Evolutionary conservation across 1,140 invertebrate genomes (phyloP).

Genomic region (Drosophila kanapiae): DNA sequence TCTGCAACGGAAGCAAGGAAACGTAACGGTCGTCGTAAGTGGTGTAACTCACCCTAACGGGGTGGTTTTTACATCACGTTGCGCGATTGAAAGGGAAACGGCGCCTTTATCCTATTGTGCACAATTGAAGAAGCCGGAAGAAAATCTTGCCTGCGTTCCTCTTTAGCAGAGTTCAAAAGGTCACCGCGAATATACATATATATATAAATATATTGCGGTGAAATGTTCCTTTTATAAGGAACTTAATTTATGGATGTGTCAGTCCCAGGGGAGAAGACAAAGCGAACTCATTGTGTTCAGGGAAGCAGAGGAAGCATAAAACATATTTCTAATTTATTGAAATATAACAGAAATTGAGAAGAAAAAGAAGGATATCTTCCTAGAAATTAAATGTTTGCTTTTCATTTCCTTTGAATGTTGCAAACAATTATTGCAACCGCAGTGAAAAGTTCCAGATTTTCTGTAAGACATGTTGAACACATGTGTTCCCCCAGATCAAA

Average conservation of each 20-base stretch:
- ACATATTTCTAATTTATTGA: neutral
- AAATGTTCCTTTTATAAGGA: conserved; percentile 11
- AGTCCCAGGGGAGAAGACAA: conserved; percentile 44
- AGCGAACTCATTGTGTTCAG: conserved; percentile 40
- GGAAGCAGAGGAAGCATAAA: neutral
- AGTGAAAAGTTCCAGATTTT: conserved; percentile 15
- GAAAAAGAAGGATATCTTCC: neutral
- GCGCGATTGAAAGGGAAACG: neutral
- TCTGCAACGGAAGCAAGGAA: neutral
- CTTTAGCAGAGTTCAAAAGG: conserved; percentile 46
- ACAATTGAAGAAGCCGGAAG: conserved; percentile 44
- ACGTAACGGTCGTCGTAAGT: conserved; percentile 17
- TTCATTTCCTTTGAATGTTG: neutral
- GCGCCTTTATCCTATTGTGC: conserved; percentile 31
- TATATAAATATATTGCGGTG: neutral
- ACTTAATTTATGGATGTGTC: conserved; percentile 21
- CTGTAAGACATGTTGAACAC: conserved; percentile 62
- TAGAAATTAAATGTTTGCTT: neutral
- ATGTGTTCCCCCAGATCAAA: conserved; percentile 51
- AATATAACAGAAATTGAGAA: neutral
- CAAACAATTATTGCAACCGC: conserved; percentile 14
- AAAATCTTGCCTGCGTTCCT: conserved; percentile 21
- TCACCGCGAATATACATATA: conserved; percentile 22
- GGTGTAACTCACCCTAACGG: conserved; percentile 37
- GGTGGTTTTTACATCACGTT: conserved; percentile 41